These are phyloP conservation scores for Mastomys natalensis DNA, from an alignment of 2,113 vertebrate genomes.

Conservation along the genomic window DNA sequence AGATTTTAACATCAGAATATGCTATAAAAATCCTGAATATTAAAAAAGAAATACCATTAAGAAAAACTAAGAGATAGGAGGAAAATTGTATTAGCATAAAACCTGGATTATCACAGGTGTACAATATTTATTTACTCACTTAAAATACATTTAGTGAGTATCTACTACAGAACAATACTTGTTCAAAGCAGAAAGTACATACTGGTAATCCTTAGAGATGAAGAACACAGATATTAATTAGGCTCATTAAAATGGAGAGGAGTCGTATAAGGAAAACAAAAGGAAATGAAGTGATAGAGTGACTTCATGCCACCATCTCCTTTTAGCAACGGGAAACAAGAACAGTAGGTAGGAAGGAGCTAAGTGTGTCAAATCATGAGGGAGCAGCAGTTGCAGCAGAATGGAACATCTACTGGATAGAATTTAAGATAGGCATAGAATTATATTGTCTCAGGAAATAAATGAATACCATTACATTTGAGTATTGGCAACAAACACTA, in stretches of 20 bases:
- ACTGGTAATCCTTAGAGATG: background rate
- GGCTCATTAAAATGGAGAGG: background rate
- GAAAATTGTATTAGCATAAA: background rate
- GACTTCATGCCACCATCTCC: background rate
- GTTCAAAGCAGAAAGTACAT: background rate
- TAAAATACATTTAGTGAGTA: background rate
- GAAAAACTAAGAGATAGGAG: background rate
- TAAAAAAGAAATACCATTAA: background rate
- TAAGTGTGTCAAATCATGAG: rapidly evolving
- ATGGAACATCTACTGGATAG: background rate
- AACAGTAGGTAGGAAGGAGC: background rate
- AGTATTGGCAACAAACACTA: rapidly evolving
- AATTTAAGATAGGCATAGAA: background rate
- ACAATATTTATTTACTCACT: background rate
- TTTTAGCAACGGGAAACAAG: background rate
- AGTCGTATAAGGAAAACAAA: background rate
- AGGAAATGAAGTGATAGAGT: background rate
- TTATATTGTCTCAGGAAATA: background rate
- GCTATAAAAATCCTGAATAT: background rate
- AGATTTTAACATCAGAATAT: background rate
- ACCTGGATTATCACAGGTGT: background rate
- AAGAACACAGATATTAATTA: background rate
- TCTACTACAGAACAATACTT: background rate
- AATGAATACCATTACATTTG: background rate
- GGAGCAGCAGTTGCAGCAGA: background rate